Percentiles rank a stretch among this genome's conserved stretches.
Evolutionary conservation across 2,888 invertebrate genomes (phyloP).

Genomic region (Lasioglossum leucozonium): DNA sequence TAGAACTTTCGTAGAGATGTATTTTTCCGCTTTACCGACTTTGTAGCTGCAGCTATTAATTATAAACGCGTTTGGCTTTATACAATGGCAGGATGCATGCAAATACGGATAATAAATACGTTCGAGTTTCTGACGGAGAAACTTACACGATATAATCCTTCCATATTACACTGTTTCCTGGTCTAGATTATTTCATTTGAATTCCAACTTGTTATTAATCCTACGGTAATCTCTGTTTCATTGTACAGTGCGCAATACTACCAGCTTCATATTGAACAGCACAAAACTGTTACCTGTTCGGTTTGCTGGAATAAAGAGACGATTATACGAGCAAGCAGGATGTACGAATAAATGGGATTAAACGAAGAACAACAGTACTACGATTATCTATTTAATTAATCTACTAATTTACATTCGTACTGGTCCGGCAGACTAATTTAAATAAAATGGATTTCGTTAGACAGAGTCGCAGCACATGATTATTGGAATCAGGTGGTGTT

Average conservation of each 20-base stretch:
- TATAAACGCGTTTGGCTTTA: background rate
- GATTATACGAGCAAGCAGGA: background rate
- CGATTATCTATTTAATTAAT: constrained; percentile 29
- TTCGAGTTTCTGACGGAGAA: background rate
- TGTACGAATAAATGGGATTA: background rate
- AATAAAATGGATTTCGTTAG: constrained; percentile 32
- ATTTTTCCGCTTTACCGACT: background rate
- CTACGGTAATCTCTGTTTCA: background rate
- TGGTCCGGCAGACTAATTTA: constrained; percentile 7
- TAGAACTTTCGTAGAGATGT: background rate
- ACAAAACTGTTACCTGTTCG: background rate
- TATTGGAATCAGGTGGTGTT: constrained; percentile 29
- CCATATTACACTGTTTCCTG: background rate
- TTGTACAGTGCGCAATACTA: background rate
- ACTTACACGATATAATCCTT: background rate
- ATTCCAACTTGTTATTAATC: constrained; percentile 18
- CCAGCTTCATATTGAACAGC: background rate
- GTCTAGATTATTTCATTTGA: background rate
- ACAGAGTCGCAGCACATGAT: constrained; percentile 21
- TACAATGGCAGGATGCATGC: background rate
- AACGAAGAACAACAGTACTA: constrained; percentile 9
- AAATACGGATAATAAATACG: background rate
- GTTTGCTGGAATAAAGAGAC: background rate
- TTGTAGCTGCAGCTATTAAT: background rate
- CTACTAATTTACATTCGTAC: constrained; percentile 19